Conservation (phyloP, 2,797 vertebrate species). For the Siniperca scherzeri region DNA sequence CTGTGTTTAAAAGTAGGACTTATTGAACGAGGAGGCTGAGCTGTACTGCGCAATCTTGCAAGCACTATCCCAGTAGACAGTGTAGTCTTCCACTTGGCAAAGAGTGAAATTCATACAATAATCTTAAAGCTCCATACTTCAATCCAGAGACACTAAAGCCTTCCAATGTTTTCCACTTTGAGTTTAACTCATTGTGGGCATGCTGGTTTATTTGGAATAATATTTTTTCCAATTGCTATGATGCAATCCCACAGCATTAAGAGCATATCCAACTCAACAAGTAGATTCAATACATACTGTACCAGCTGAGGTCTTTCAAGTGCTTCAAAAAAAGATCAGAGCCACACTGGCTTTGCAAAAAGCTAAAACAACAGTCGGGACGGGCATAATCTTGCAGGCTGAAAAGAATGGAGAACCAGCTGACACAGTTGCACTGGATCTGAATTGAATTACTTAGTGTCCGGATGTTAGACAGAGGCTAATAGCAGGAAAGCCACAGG, state of each 20-base stretch:
- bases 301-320: not conserved
- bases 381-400: not conserved
- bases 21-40: not conserved
- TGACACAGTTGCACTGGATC: not conserved
- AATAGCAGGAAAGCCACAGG: not conserved
- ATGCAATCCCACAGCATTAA: not conserved
- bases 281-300: conserved; percentile 8
- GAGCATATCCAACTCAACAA: conserved; percentile 8
- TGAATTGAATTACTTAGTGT: not conserved
- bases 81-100: not conserved
- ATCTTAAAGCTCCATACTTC: not conserved
- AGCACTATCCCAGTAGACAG: not conserved
- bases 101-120: not conserved
- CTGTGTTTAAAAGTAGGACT: conserved; percentile 6
- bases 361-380: not conserved
- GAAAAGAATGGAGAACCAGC: not conserved
- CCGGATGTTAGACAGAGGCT: not conserved
- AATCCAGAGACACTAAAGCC: not conserved
- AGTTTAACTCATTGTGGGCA: not conserved
- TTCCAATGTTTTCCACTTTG: not conserved
- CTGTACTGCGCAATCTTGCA: not conserved
- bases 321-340: conserved; percentile 21
- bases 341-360: conserved; percentile 1
- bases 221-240: not conserved
- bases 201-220: not conserved